Evolutionary conservation across 2,797 vertebrate species (phyloP), one percentile per base, ranked within the genome.

Genomic region (Meriones psammophilus): DNA sequence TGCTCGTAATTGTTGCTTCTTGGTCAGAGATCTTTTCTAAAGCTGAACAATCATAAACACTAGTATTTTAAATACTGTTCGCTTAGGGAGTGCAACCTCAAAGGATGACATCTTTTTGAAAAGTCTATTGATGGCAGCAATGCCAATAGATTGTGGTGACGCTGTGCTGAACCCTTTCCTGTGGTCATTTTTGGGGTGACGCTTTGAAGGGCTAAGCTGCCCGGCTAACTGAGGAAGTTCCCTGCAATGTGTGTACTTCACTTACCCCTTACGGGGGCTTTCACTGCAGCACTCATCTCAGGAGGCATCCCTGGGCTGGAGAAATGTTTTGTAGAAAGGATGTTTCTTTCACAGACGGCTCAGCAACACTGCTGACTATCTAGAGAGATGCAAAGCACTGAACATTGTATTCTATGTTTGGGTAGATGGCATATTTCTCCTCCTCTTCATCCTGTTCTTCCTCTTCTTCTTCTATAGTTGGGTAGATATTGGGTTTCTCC

Each of bases 251-350:
- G 36, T 85, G 50, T 36, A 58, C 30, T 69, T 77, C 84, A 30
- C 17, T 26, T 73, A 9, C 36, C 9, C 62, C 24, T 13, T 84
- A 87, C 9, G 81, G n/a, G 13, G 13, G 33, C 26, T 46, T 7
- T 50, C 58, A 77, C 13, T 33, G 42, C 50, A n/a, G 54, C 46
- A 66, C n/a, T 60, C 20, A 46, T 66, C 13, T 5, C 5, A 26
- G 46, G 10, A 26, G 79, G 69, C n/a, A 83, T 58, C 74, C n/a
- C 50, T 26, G 58, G 28, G 79, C 12, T 28, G 83, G 64, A 66
- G 81, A 89, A 93, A 71, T 4, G 18, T 74, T 90, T 92, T 92
- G 20, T 36, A 92, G 39, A 73, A 92, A 88, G 33, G 36, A 84
- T 39, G 0, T 56, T 80, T 90, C 78, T 78, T 83, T 73, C 22